Evolutionary conservation across 2,797 vertebrate genomes (phyloP).

Genomic region (Antrozous pallidus): DNA sequence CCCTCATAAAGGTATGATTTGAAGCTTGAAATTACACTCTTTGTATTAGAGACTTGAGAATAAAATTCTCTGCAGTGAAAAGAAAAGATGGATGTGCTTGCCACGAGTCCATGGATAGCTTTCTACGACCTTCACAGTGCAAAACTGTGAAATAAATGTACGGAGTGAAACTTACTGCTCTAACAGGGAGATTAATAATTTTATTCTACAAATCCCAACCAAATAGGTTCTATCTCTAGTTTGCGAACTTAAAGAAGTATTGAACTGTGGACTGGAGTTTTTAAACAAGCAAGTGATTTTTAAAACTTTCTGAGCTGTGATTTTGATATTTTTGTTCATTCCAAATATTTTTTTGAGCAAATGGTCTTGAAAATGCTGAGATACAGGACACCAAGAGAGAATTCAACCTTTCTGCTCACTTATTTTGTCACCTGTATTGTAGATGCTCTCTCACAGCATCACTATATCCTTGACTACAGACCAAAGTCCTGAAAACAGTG

Average conservation of each 20-base stretch:
- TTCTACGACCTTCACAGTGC: not conserved
- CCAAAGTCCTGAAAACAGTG: not conserved
- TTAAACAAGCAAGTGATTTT: conserved; percentile 1
- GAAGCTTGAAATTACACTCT: conserved; percentile 16
- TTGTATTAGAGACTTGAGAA: conserved; percentile 8
- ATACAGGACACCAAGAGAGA: not conserved
- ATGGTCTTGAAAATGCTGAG: not conserved
- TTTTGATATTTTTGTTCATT: not conserved
- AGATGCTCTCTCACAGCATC: not conserved
- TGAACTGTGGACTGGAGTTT: not conserved
- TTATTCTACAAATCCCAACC: not conserved
- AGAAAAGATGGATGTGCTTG: not conserved
- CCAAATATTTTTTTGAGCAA: not conserved
- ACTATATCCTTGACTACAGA: not conserved
- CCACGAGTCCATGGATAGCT: not conserved
- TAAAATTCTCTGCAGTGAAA: conserved; percentile 3
- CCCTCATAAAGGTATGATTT: not conserved
- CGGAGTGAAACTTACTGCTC: not conserved
- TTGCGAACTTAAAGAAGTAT: not conserved
- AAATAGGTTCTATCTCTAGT: not conserved
- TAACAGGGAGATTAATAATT: not conserved
- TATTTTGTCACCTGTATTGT: not conserved
- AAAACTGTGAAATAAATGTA: not conserved
- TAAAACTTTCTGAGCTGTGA: not conserved
- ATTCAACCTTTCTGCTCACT: not conserved